phyloP scores from a whole-genome alignment of 1,140 invertebrate genomes.

The Drosophila pandora region DNA sequence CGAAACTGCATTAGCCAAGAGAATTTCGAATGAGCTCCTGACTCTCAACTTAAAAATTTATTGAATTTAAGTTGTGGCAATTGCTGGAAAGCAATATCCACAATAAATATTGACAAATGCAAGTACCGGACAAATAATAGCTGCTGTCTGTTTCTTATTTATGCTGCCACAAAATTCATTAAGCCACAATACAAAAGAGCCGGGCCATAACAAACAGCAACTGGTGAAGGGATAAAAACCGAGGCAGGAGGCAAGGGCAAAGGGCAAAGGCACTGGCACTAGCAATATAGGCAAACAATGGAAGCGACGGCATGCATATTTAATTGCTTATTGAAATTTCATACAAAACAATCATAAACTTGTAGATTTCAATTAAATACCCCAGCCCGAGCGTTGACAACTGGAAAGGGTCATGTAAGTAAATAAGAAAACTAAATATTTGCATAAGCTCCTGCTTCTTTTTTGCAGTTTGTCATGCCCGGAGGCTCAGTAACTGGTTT shows the following conservation, averaged over 20 bases:
- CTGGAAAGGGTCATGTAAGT: slow-evolving; percentile 18
- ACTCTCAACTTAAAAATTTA: slow-evolving; percentile 21
- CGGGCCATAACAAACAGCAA: slow-evolving; percentile 61
- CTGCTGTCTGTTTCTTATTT: slow-evolving; percentile 70
- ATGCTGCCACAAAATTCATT: slow-evolving; percentile 62
- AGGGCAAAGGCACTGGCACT: slow-evolving; percentile 13
- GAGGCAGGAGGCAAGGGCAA: background rate
- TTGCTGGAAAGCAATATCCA: slow-evolving; percentile 25
- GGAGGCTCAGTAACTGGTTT: slow-evolving; percentile 27
- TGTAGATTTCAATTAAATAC: slow-evolving; percentile 72
- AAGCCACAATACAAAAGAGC: slow-evolving; percentile 59
- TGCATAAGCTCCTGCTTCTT: slow-evolving; percentile 32
- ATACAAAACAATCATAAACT: slow-evolving; percentile 68
- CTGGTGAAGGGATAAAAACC: slow-evolving; percentile 2
- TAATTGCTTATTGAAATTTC: slow-evolving; percentile 64
- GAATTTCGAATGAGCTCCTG: background rate
- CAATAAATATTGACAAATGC: slow-evolving; percentile 71
- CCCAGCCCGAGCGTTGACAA: slow-evolving; percentile 36
- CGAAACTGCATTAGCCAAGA: background rate
- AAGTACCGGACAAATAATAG: slow-evolving; percentile 65
- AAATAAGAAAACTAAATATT: slow-evolving; percentile 54
- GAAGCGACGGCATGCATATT: slow-evolving; percentile 59
- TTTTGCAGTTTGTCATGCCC: slow-evolving; percentile 23
- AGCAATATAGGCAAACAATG: slow-evolving; percentile 64
- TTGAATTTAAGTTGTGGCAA: slow-evolving; percentile 27